Evolutionary conservation across 2,797 vertebrate genomes (phyloP), one percentile per base, ranked within the genome.

Genomic region (Xiphophorus birchmanni): DNA sequence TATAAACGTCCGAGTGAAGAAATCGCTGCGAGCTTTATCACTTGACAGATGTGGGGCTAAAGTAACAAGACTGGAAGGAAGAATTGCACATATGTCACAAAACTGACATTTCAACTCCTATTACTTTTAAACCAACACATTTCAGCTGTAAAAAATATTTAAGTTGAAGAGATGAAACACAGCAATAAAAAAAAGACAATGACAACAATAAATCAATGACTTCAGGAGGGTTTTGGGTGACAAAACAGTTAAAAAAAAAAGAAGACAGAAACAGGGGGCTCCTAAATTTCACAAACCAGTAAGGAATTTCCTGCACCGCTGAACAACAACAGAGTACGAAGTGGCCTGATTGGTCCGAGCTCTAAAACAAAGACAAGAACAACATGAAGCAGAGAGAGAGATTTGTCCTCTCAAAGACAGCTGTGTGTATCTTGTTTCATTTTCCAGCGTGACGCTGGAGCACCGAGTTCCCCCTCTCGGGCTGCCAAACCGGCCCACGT

Each of bases 341-440:
- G 21, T 44, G 45, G 50, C 42, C 76, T 75, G 75, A 84, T 40
- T 48, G n/a, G 52, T 78, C 69, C 82, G 81, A 82, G 72, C 56
- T 58, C 54, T 45, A 74, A 87, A 84, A 48, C 37, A 69, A 80
- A 76, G 75, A 83, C 73, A 85, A 83, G 83, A 83, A 78, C 84
- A 90, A 82, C 77, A 80, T 56, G 81, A 86, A 73, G 82, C 73
- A 71, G 72, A 56, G 72, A 85, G 86, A 73, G 69, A 86, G 84
- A 73, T 90, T 94, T 90, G 87, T 86, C 52, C 87, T 79, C 44
- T 69, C 81, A 85, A 69, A 76, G 84, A 90, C 93, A 95, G 93
- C 89, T 93, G 90, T 85, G 78, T 80, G 91, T 87, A 89, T 95
- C 94, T 81, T 84, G 82, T 95, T 95, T 94, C 94, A 93, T 94